These are phyloP conservation scores for Holothuria scabra DNA, from an alignment of 53 echinoderm and acorn worm species.

Conservation along the genomic window DNA sequence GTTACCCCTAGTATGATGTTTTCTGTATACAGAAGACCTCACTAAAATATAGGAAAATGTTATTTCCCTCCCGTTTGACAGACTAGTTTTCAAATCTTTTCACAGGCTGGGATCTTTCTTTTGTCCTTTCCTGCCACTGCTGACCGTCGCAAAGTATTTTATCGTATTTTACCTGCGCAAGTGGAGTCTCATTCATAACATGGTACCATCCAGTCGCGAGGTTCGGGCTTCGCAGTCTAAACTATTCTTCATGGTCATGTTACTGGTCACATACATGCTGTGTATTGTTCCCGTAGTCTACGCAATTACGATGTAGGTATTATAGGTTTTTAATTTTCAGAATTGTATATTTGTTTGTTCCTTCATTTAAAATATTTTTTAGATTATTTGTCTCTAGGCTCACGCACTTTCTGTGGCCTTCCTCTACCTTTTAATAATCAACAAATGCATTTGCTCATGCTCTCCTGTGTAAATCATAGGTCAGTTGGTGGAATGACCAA, in stretches of 20 bases:
- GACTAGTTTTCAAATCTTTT: not conserved
- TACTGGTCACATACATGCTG: constrained; percentile 45
- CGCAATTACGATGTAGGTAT: constrained; percentile 44
- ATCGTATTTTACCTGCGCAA: constrained; percentile 53
- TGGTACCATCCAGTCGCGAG: constrained; percentile 41
- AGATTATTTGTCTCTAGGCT: not conserved
- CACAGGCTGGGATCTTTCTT: constrained; percentile 57
- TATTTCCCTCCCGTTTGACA: not conserved
- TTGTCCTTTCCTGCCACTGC: constrained; percentile 48
- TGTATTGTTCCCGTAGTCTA: constrained; percentile 47
- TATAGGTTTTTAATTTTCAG: too few relatives aligned
- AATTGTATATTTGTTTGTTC: not conserved
- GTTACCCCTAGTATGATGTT: too few relatives aligned
- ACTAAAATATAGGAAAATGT: not conserved
- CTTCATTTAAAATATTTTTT: not conserved
- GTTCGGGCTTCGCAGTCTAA: constrained; percentile 41
- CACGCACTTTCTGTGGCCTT: not conserved
- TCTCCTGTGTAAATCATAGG: not conserved
- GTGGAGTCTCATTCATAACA: constrained; percentile 51
- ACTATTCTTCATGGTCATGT: constrained; percentile 42
- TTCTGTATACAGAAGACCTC: not conserved
- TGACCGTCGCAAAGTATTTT: constrained; percentile 43
- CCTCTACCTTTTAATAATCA: too few relatives aligned
- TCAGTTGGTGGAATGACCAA: not conserved
- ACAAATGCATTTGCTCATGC: not conserved